phyloP scores from a whole-genome alignment of 2,797 vertebrate species.

The Betta splendens region DNA sequence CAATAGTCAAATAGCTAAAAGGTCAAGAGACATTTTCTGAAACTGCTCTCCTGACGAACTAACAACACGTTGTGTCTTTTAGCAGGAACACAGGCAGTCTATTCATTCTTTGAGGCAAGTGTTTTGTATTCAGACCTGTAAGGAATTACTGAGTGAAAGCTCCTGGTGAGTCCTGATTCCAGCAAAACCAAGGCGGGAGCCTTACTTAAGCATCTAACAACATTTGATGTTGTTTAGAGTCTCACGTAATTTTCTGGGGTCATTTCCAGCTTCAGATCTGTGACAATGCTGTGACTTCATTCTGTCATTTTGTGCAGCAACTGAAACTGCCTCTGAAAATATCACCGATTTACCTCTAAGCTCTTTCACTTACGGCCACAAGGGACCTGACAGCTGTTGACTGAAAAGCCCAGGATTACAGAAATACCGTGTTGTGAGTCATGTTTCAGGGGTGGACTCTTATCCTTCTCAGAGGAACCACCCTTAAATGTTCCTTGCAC shows the following conservation, averaged over 20 bases:
- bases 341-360: conserved; percentile 38
- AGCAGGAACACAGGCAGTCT: conserved; percentile 20
- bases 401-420: conserved; percentile 22
- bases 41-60: conserved; percentile 33
- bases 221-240: conserved; percentile 36
- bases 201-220: conserved; percentile 33
- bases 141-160: conserved; percentile 37
- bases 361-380: conserved; percentile 18
- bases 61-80: conserved; percentile 45
- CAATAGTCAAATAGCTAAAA: conserved; percentile 20
- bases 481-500: conserved; percentile 29
- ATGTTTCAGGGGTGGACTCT: conserved; percentile 43
- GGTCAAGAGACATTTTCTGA: conserved; percentile 21
- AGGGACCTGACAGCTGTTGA: conserved; percentile 38
- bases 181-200: conserved; percentile 42
- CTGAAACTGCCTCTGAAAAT: conserved; percentile 20
- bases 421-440: conserved; percentile 36
- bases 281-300: too few relatives aligned
- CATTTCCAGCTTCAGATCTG: too few relatives aligned
- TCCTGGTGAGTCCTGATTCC: conserved; percentile 40
- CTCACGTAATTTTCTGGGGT: conserved; percentile 36
- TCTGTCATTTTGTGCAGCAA: conserved; percentile 18
- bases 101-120: conserved; percentile 50
- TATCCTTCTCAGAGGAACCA: conserved; percentile 29
- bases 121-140: conserved; percentile 42